Percentiles rank a stretch among this genome's conserved stretches.
Conservation (phyloP, 2,888 invertebrate species). For the Ditula angustiorana region DNA sequence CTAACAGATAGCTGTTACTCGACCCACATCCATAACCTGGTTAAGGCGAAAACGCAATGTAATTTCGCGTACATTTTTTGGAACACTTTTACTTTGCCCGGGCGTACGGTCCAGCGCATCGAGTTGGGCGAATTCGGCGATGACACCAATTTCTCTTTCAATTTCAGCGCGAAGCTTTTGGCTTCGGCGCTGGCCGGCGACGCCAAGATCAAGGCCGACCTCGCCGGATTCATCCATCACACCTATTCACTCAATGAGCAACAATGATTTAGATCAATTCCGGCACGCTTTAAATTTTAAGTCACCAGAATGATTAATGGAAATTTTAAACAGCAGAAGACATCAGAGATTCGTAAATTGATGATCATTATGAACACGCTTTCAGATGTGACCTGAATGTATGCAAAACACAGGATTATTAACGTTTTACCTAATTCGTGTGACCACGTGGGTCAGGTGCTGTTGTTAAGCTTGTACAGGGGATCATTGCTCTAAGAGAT, state of each 20-base stretch:
- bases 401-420: background rate
- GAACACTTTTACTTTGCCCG: conserved; percentile 83
- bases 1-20: conserved; percentile 81
- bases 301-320: conserved; percentile 13
- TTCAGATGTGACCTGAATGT: conserved; percentile 21
- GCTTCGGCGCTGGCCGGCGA: conserved; percentile 48
- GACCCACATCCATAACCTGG: conserved; percentile 80
- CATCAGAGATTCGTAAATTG: conserved; percentile 8
- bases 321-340: background rate
- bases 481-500: background rate
- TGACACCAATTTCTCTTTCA: conserved; percentile 85
- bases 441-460: no score
- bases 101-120: conserved; percentile 65
- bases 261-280: conserved; percentile 13
- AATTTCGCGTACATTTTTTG: conserved; percentile 83
- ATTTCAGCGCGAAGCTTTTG: conserved; percentile 62
- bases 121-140: conserved; percentile 65
- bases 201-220: conserved; percentile 51
- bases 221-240: conserved; percentile 28
- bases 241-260: background rate
- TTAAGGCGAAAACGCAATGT: conserved; percentile 84
- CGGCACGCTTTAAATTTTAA: background rate
- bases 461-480: background rate
- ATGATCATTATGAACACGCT: conserved; percentile 3
- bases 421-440: background rate